A percentile compares a stretch with the other conserved stretches of the same genome.
Conservation (phyloP, 2,888 invertebrate species). For the Drosophila barbarae region DNA sequence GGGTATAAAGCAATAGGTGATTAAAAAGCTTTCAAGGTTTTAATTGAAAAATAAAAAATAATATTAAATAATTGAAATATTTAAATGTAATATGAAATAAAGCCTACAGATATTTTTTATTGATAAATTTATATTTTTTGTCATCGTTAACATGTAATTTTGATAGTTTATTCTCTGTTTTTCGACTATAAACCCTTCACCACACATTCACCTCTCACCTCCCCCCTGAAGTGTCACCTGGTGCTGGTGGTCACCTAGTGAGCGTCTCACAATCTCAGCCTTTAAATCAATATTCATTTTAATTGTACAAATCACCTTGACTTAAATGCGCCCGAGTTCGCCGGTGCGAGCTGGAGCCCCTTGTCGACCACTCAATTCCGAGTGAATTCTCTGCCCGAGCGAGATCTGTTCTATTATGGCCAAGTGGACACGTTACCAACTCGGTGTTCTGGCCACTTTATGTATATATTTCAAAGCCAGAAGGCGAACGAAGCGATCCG, state of each 20-base stretch:
- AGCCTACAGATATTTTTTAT: too few relatives aligned
- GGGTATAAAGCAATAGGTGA: not conserved
- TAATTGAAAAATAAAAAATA: not conserved
- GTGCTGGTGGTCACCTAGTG: slow-evolving; percentile 23
- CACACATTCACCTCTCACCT: slow-evolving; percentile 26
- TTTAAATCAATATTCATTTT: slow-evolving; percentile 72
- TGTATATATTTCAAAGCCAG: slow-evolving; percentile 50
- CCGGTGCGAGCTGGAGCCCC: slow-evolving; percentile 25
- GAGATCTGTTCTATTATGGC: slow-evolving; percentile 65
- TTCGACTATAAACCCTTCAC: slow-evolving; percentile 17
- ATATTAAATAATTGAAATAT: not conserved
- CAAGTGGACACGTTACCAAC: slow-evolving; percentile 39
- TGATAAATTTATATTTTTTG: not conserved
- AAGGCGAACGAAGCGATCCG: slow-evolving; percentile 41
- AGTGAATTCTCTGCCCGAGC: slow-evolving; percentile 37
- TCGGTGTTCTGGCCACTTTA: slow-evolving; percentile 14
- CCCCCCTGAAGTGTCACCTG: slow-evolving; percentile 31
- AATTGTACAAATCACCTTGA: slow-evolving; percentile 73
- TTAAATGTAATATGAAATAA: too few relatives aligned
- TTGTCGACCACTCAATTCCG: slow-evolving; percentile 55
- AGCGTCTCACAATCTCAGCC: slow-evolving; percentile 50
- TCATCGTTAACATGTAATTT: not conserved
- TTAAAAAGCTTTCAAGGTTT: not conserved
- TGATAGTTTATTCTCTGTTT: not conserved
- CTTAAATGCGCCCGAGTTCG: slow-evolving; percentile 55